A percentile compares a stretch with the other conserved stretches of the same genome.
These are phyloP conservation scores for Caenorhabditis sp. DNA, from an alignment of 2,888 invertebrate genomes.

Conservation along the genomic window DNA sequence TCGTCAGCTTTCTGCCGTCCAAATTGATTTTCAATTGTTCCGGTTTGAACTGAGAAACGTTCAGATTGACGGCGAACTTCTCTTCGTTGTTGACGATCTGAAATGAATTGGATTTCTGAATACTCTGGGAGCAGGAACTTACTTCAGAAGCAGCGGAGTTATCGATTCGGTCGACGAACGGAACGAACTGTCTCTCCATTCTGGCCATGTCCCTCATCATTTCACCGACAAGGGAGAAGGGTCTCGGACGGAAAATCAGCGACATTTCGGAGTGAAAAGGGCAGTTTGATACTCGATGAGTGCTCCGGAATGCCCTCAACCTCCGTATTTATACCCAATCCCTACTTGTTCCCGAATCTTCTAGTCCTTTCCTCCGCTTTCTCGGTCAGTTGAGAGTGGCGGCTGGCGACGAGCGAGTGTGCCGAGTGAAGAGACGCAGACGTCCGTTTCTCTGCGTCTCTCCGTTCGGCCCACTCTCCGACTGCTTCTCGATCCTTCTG, in stretches of 20 bases:
- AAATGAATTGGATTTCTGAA: neutral
- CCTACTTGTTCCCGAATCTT: conserved; percentile 19
- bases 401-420: neutral
- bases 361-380: conserved; percentile 15
- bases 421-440: conserved; percentile 15
- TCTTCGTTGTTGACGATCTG: conserved; percentile 26
- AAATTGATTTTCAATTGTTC: conserved; percentile 52
- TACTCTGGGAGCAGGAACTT: too few relatives aligned
- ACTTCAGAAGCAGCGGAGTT: conserved; percentile 21
- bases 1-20: conserved; percentile 42
- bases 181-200: conserved; percentile 29
- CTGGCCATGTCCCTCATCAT: conserved; percentile 37
- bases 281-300: neutral
- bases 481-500: neutral
- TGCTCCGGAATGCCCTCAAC: neutral
- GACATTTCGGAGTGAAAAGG: conserved; percentile 21
- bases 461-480: neutral
- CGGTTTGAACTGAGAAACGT: conserved; percentile 55
- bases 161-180: neutral
- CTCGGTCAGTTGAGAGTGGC: too few relatives aligned
- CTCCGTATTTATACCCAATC: conserved; percentile 16
- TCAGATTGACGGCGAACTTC: conserved; percentile 37
- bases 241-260: conserved; percentile 24
- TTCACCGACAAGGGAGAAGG: conserved; percentile 18
- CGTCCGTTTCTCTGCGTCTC: conserved; percentile 22